Base-by-base conservation (phyloP, 2,113 vertebrate genomes). In the Sciurus niger region DNA sequence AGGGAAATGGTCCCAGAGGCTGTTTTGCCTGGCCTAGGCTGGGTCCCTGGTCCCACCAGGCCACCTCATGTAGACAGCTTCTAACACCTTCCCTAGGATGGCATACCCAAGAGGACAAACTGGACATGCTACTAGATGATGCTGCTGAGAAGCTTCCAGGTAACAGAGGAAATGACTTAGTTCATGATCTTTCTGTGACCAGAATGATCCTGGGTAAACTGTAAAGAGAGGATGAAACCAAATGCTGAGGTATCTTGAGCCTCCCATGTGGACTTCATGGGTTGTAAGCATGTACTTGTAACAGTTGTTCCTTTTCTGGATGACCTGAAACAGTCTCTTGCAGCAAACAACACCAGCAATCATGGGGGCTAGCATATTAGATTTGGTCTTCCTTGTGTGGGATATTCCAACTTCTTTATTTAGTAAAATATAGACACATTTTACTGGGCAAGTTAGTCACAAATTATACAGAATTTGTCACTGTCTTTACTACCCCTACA, bases 221-320 rank as follows among this genome's bases (percentile, higher is more conserved):
- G 60, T 8, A 2, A 53, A 74, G 83, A 2, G 0, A 13, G 12
- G 6, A 28, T 1, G 1, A 30, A 58, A 4, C 8, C 60, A 30
- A 12, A 3, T 17, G 30, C 82, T 6, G 12, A 25, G 65, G 32
- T 8, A 22, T 53, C 34, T 2, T 2, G 16, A 53, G 55, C 55
- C 9, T 16, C n/a, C 43, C 53, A 13, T 0, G 12, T 16, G 65
- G 25, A 32, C 48, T 20, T 13, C 24, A 11, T 7, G 43, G 68
- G 32, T 16, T 25, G 34, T 6, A 34, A 28, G 14, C 1, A 34
- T 0, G 1, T 0, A 0, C 2, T 11, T 14, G 32, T 6, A 34
- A 86, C 1, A 40, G 34, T 4, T 1, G 32, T 6, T 68, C 40
- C 20, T 65, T 92, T 89, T 74, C 58, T 43, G 73, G 22, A 22